These are phyloP conservation scores for Erpornis zantholeuca DNA, from an alignment of 2,113 vertebrate species.

Conservation along the genomic window DNA sequence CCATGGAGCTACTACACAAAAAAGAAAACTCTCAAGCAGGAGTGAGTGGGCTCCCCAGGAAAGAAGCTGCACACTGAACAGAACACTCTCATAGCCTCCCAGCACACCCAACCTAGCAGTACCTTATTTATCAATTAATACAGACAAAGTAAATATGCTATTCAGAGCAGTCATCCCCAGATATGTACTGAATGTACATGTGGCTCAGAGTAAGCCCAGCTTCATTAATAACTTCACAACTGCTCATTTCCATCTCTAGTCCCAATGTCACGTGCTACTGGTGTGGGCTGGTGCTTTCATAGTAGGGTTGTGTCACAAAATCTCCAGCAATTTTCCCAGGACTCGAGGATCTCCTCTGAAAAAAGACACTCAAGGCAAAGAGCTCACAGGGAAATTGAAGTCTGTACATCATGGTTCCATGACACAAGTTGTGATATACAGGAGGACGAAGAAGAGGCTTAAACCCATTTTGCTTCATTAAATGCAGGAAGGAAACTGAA, in stretches of 20 bases:
- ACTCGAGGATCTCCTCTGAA: not conserved
- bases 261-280: accelerated
- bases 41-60: not conserved
- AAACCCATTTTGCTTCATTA: not conserved
- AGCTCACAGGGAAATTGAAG: not conserved
- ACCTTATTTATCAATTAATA: not conserved
- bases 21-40: not conserved
- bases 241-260: not conserved
- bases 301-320: not conserved
- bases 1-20: not conserved
- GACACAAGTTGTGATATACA: not conserved
- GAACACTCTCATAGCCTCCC: not conserved
- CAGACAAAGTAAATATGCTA: not conserved
- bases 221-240: not conserved
- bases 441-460: not conserved
- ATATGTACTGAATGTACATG: not conserved
- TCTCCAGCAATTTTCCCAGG: not conserved
- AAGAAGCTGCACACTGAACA: not conserved
- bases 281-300: not conserved
- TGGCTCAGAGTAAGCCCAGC: not conserved
- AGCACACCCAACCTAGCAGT: not conserved
- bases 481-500: not conserved
- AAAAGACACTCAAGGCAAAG: not conserved
- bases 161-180: not conserved
- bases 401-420: not conserved